Base-by-base conservation (phyloP, 2,797 vertebrate genomes). In the Liparis tanakae region DNA sequence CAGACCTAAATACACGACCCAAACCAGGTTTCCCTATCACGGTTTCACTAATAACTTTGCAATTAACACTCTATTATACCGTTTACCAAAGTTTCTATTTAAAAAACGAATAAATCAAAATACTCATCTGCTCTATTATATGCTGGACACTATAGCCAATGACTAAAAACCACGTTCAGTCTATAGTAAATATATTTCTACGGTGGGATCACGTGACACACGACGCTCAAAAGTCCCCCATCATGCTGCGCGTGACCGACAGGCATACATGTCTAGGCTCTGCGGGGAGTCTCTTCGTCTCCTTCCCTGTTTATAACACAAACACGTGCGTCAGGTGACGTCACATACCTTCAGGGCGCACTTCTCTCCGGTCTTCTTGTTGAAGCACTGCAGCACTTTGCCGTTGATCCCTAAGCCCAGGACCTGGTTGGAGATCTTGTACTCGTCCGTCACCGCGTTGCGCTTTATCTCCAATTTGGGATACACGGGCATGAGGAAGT, bases 391-490 rank as follows among this genome's bases (percentile, higher is more conserved):
- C 72, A 98, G 84, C n/a, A 99, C 98, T 92, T 98, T 99, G 71
- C 98, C 98, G 60, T 98, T 99, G 92, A 99, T 97, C 53, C 98
- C 98, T 78, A 99, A 92, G 18, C 98, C 98, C 90, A 99, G 93
- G 57, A 99, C 98, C 76, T 96, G 95, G 71, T 91, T 96, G 87
- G 98, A 98, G 70, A 99, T 94, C 85, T 95, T 97, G 83, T 97
- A 99, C 88, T 99, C 97, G 64, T 99, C 97, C 0, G 97, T 99
- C 88, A 99, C 97, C 1, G 97, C 97, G 43, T 98, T 92, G 62
- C 97, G 96, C 88, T 97, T 99, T 63, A 98, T 96, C 41, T 98
- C 96, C 76, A 94, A 88, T 78, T 95, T 97, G 60, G 94, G 89
- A 20, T 87, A 81, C 51, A 61, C 80, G 1, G 94, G 94, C 81